Conservation (phyloP, 2,888 invertebrate species). For the Lithodes maja region DNA sequence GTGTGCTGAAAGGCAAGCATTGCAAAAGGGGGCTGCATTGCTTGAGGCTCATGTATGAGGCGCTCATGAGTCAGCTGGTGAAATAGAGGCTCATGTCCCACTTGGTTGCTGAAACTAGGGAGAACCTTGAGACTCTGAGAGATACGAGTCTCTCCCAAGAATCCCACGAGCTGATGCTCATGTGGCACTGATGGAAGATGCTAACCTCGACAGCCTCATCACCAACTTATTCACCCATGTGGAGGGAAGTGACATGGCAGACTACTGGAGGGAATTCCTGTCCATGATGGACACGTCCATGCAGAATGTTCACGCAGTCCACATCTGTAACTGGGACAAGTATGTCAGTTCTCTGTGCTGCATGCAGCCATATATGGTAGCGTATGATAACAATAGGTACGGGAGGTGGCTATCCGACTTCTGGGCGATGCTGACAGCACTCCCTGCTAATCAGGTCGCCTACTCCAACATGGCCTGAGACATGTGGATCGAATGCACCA, state of each 20-base stretch:
- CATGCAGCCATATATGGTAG: neutral
- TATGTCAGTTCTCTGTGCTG: neutral
- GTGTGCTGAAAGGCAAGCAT: no score
- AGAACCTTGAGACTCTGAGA: conserved; percentile 12
- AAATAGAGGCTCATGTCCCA: no score
- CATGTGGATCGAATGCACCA: no score
- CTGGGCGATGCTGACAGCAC: no score
- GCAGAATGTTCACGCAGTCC: conserved; percentile 1
- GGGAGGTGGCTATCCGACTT: no score
- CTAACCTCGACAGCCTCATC: neutral
- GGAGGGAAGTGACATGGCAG: neutral
- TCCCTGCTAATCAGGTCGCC: no score
- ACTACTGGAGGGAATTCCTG: neutral
- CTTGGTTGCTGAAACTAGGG: neutral
- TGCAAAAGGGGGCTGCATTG: no score
- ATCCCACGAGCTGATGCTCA: neutral
- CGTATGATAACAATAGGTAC: no score
- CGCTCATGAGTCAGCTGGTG: no score
- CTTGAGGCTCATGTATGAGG: no score
- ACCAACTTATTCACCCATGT: conserved; percentile 1
- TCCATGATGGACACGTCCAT: neutral
- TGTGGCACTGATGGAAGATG: neutral
- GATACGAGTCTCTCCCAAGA: conserved; percentile 8
- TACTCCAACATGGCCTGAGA: no score
- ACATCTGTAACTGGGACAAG: neutral